Evolutionary conservation across 2,113 vertebrate species (phyloP), one percentile per base, ranked within the genome.

Genomic region (Riparia riparia): DNA sequence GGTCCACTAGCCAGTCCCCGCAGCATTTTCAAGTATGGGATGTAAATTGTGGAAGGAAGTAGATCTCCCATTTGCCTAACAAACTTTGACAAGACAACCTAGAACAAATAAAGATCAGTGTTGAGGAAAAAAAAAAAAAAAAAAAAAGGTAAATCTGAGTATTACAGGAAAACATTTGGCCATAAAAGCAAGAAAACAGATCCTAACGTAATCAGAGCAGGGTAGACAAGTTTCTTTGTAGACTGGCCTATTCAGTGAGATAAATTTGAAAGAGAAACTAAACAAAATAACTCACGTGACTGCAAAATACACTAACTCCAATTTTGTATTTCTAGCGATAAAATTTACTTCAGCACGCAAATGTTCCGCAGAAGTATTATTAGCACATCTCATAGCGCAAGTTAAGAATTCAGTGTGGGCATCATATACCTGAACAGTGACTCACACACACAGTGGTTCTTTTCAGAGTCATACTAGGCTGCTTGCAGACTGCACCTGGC

Each of bases 41-140:
- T 99, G 90, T 99, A 99, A 89, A 99, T 98, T 25, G 99, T 99
- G 78, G 99, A 98, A 51, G 99, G 99, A 94, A 99, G 98, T 41
- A 99, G 98, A 94, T 99, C 99, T 82, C 99, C 99, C 99, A 99
- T 99, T 97, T 99, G 99, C 96, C 99, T 99, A 89, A 99, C 99
- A 98, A 99, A 99, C 96, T 99, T 99, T 47, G 99, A 99, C 92
- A 99, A 97, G 93, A 99, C 99, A 96, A 99, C 99, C 99, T 99
- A 92, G 61, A 97, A 97, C 49, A 97, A 84, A 74, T 91, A 91
- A 95, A 96, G 44, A 54, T 77, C 63, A 77, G 42, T 63, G 29
- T 84, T 95, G 34, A 57, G 64, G 42, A 44, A 50, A 58, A 65
- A 58, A 47, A 50, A 50, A 58, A 65, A 58, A 24, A 37, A 68